Base-by-base conservation (phyloP, 2,797 vertebrate species). In the Tokudaia tokunoshimensis region DNA sequence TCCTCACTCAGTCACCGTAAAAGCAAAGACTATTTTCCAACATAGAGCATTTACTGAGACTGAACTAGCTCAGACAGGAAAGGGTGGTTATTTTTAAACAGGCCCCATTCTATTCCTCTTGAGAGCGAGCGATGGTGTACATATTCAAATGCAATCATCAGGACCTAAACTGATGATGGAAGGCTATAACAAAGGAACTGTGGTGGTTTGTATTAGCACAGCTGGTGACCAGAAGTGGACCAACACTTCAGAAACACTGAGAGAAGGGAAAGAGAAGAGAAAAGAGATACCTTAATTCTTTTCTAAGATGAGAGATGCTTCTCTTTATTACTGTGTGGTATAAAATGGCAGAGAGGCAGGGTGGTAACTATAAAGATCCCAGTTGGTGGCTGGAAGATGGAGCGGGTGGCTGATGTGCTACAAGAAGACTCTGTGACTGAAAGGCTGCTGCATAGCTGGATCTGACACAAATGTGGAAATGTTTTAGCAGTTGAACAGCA, bases 31-130 rank as follows among this genome's bases (percentile, higher is more conserved):
- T 44, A 61, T 82, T 96, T 93, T 96, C 65, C 92, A 83, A 90
- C 79, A 34, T 22, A 96, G 78, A 93, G 12, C 95, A 90, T 83
- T 97, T 96, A 91, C 93, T 4, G 65, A 95, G 82, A 96, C 79
- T 78, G 90, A 97, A 88, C 61, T 74, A 92, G 79, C 85, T 81
- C 88, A 94, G 88, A 89, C 65, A 79, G 65, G 37, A 52, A 96
- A 63, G 55, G 70, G 61, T 72, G 82, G 94, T 93, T 97, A 95
- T 97, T 96, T 97, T 97, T 97, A 96, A 95, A 63, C 89, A 95
- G 78, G 55, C 55, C 61, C 61, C 83, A 92, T 96, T 96, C 89
- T 92, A 85, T 65, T 94, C 50, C 94, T 86, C 95, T 92, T 1
- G 81, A 94, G 93, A 96, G 88, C 91, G 93, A 96, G 88, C 91